Evolutionary conservation across 2,113 vertebrate species (phyloP).

Genomic region (Phocoena phocoena): DNA sequence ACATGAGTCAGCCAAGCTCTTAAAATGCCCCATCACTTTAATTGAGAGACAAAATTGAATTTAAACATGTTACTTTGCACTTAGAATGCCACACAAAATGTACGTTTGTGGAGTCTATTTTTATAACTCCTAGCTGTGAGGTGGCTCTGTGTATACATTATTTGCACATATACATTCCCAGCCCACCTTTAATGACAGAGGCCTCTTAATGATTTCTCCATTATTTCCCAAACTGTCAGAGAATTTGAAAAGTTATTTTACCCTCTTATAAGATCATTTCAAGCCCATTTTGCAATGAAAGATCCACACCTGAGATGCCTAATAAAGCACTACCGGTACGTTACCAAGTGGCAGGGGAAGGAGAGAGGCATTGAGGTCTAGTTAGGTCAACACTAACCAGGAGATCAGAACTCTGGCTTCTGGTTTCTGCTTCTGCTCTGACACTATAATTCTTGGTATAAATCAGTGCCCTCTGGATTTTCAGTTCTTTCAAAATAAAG

Average conservation of each 20-base stretch:
- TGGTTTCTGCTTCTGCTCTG: neutral
- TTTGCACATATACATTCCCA: neutral
- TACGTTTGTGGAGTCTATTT: neutral
- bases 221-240: neutral
- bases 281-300: neutral
- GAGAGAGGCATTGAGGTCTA: neutral
- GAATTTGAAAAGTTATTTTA: neutral
- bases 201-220: neutral
- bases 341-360: neutral
- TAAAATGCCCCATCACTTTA: neutral
- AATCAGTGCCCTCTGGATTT: neutral
- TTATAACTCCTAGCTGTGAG: neutral
- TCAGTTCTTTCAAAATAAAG: neutral
- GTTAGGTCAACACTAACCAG: neutral
- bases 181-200: neutral
- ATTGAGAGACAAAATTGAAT: slow-evolving; percentile 15
- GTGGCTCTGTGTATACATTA: neutral
- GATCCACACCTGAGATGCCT: neutral
- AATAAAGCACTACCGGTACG: neutral
- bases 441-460: neutral
- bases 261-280: neutral
- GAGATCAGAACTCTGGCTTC: neutral
- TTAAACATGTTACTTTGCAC: neutral
- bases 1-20: slow-evolving; percentile 1
- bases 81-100: neutral